phyloP scores from a whole-genome alignment of 2,113 vertebrate genomes.

The Myotis davidii region DNA sequence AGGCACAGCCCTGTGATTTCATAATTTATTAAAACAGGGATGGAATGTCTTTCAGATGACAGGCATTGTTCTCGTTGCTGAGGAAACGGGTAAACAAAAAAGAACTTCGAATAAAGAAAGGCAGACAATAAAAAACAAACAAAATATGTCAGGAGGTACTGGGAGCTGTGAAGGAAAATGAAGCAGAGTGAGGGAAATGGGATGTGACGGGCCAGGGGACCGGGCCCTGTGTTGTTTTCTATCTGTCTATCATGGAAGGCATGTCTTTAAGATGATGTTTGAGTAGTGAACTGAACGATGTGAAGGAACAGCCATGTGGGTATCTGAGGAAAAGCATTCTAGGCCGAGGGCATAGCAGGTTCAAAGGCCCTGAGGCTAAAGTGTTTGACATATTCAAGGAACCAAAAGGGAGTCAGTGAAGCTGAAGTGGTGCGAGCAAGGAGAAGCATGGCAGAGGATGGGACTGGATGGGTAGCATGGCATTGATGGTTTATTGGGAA shows the following conservation, averaged over 20 bases:
- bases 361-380: background rate
- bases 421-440: background rate
- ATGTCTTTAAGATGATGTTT: background rate
- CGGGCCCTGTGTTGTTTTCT: background rate
- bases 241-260: background rate
- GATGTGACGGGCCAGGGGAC: rapidly evolving
- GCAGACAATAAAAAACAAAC: background rate
- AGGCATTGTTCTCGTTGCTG: constrained; percentile 49
- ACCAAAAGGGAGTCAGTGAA: background rate
- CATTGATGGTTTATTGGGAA: background rate
- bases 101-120: constrained; percentile 23
- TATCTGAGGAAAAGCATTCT: background rate
- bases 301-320: background rate
- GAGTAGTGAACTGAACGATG: background rate
- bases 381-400: background rate
- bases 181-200: background rate
- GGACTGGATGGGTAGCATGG: background rate
- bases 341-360: background rate
- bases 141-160: background rate
- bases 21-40: constrained; percentile 38
- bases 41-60: background rate
- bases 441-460: no score
- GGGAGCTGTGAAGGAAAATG: background rate
- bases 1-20: background rate
- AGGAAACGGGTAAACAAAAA: constrained; percentile 21